A percentile compares a stretch with the other conserved stretches of the same genome.
Conservation (phyloP, 1,140 invertebrate genomes). For the Meloidogyne exigua region DNA sequence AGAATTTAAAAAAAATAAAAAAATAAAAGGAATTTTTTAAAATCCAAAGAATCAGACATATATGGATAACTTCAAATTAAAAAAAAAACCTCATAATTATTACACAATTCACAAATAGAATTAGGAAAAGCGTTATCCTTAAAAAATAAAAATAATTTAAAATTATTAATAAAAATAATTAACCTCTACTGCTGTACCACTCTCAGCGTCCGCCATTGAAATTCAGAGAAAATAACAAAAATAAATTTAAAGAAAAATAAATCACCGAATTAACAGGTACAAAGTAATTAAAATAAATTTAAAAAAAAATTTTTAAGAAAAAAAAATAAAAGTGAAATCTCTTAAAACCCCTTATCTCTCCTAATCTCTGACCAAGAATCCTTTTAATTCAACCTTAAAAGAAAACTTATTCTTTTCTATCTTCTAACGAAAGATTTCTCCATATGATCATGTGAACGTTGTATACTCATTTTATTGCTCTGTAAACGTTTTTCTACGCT, state of each 20-base stretch:
- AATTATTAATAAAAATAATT: not conserved
- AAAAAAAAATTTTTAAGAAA: not conserved
- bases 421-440: slow-evolving; percentile 15
- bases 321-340: not conserved
- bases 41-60: too few relatives aligned
- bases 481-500: slow-evolving; percentile 13
- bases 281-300: not conserved
- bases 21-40: too few relatives aligned
- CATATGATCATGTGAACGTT: slow-evolving; percentile 23
- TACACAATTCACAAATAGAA: slow-evolving; percentile 24
- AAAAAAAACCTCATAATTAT: slow-evolving; percentile 21
- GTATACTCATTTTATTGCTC: slow-evolving; percentile 24
- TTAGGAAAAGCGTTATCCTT: not conserved
- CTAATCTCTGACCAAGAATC: too few relatives aligned
- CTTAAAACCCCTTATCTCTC: too few relatives aligned
- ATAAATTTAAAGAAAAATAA: not conserved
- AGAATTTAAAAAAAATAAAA: not conserved
- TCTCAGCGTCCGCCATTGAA: not conserved
- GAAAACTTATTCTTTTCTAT: not conserved
- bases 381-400: too few relatives aligned
- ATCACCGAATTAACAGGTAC: not conserved
- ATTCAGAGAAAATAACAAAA: not conserved
- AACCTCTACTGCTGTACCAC: not conserved
- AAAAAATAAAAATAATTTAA: not conserved
- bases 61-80: too few relatives aligned